phyloP scores from a whole-genome alignment of 2,888 invertebrate genomes.

The Eumerus sabulonum region DNA sequence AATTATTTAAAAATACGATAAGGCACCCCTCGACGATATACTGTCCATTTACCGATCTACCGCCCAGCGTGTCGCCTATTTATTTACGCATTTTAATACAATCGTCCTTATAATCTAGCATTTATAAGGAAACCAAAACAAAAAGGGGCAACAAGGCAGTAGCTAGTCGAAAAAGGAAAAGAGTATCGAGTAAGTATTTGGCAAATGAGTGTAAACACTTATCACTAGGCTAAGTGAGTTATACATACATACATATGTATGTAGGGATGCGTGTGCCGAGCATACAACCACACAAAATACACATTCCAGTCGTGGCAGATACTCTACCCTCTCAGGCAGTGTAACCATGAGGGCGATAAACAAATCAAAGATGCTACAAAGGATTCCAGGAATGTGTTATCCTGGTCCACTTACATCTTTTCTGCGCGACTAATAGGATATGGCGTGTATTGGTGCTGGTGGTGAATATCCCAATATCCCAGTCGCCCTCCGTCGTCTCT shows the following conservation, averaged over 20 bases:
- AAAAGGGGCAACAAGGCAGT: too few species aligned
- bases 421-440: constrained; percentile 59
- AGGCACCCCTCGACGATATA: too few species aligned
- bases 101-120: too few species aligned
- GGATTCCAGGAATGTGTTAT: constrained; percentile 66
- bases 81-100: too few species aligned
- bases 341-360: constrained; percentile 34
- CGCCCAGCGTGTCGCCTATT: too few species aligned
- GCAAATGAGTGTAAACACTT: constrained; percentile 63
- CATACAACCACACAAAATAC: constrained; percentile 14
- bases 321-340: constrained; percentile 6
- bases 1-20: too few species aligned
- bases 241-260: constrained; percentile 42
- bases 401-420: constrained; percentile 65
- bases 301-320: constrained; percentile 41
- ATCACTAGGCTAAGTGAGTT: constrained; percentile 58
- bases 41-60: too few species aligned
- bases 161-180: neutral
- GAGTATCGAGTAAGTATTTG: constrained; percentile 46
- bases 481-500: neutral
- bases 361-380: constrained; percentile 65
- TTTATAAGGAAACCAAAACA: too few species aligned
- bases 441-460: constrained; percentile 55
- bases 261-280: constrained; percentile 26
- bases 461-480: neutral